Base-by-base conservation (phyloP, 2,797 vertebrate genomes). In the Carcharodon carcharias region DNA sequence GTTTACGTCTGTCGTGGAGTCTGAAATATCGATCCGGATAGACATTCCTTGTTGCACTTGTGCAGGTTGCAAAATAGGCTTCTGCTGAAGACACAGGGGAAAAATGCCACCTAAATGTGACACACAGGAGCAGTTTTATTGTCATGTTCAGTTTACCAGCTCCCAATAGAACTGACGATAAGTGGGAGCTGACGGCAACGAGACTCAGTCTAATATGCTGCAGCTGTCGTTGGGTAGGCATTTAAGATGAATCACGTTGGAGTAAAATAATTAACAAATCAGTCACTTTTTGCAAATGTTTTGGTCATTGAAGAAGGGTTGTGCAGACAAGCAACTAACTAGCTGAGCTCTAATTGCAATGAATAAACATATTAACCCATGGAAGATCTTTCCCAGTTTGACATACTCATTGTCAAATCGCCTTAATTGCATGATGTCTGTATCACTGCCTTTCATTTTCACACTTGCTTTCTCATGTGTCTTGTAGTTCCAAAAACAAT, bases 11-110 rank as follows among this genome's bases (percentile, higher is more conserved):
- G 56, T 63, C 56, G 18, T 35, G 56, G 31, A 92, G 89, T 21
- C 56, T 92, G 61, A 92, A 61, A 58, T 58, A 92, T 92, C 35
- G 89, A 92, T 63, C 31, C 6, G 56, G 89, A 35, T 91, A 35
- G 56, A 91, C 11, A 61, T 61, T 61, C 16, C 54, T 63, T 92
- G 56, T 92, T 92, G 56, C 89, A 63, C 31, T 92, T 91, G 88
- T 91, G 56, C 88, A 58, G 88, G 31, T 91, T 61, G 89, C 89
- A 61, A 63, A 91, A 63, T 92, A 92, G 58, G 89, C 16, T n/a
- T 16, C 56, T 61, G 89, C 89, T 92, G 89, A 92, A 63, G 28
- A 35, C 56, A 58, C 89, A 63, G 21, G 56, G 89, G 89, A 92
- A 63, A 77, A n/a, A 6, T 91, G 88, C 58, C 28, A 28, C 88